Evolutionary conservation across 2,113 vertebrate genomes (phyloP).

Genomic region (Empidonax alnorum): DNA sequence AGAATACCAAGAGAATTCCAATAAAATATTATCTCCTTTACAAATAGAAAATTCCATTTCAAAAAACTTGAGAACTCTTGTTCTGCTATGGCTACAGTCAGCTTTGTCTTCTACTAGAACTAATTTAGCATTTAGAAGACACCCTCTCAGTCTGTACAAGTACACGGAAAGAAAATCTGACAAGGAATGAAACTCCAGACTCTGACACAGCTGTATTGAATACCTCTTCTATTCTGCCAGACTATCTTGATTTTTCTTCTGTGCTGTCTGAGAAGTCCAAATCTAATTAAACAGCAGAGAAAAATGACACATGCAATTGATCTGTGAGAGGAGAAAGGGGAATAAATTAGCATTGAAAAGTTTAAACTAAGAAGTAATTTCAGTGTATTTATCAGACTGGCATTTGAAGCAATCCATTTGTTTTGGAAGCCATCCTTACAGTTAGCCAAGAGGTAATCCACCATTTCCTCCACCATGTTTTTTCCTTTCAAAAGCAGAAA

Average conservation of each 20-base stretch:
- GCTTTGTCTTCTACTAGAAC: neutral
- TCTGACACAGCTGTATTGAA: slow-evolving; percentile 23
- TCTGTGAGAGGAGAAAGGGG: neutral
- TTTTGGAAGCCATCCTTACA: slow-evolving; percentile 11
- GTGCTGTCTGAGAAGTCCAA: neutral
- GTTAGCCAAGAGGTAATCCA: neutral
- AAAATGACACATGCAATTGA: neutral
- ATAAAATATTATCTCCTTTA: neutral
- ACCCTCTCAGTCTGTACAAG: neutral
- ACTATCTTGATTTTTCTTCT: slow-evolving; percentile 9
- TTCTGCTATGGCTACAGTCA: neutral
- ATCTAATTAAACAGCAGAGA: slow-evolving; percentile 28
- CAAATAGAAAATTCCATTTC: neutral
- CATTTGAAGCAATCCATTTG: neutral
- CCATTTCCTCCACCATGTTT: neutral
- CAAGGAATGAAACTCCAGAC: slow-evolving; percentile 15
- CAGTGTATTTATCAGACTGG: neutral
- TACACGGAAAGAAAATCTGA: slow-evolving; percentile 37
- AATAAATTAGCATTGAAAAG: slow-evolving; percentile 28
- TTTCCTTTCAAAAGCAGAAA: neutral
- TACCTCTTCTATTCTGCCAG: slow-evolving; percentile 38
- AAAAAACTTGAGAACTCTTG: neutral
- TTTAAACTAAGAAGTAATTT: slow-evolving; percentile 36
- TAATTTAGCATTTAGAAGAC: slow-evolving; percentile 17
- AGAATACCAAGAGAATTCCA: neutral